These are phyloP conservation scores for Crenichthys baileyi DNA, from an alignment of 2,797 vertebrate genomes.

Conservation along the genomic window DNA sequence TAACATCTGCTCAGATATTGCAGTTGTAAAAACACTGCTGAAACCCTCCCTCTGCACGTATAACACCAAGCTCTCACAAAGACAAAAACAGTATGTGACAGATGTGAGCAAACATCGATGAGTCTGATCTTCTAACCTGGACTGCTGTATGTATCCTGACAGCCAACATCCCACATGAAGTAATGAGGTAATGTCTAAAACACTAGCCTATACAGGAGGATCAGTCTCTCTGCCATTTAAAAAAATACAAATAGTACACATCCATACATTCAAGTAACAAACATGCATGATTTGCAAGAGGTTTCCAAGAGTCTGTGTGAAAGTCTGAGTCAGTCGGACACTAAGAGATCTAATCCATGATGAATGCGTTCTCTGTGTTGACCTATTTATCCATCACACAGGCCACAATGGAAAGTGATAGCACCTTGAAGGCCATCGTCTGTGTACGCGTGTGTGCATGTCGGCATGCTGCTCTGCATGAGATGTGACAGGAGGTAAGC, in stretches of 20 bases:
- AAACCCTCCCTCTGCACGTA: constrained; percentile 25
- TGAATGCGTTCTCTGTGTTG: constrained; percentile 48
- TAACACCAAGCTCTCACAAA: constrained; percentile 20
- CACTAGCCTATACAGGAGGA: constrained; percentile 13
- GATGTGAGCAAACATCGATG: constrained; percentile 40
- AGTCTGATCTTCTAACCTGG: constrained; percentile 45
- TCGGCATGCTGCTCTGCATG: constrained; percentile 20
- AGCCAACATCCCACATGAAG: constrained; percentile 32
- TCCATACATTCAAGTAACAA: constrained; percentile 11
- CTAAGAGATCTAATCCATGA: constrained; percentile 37
- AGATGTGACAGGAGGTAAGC: constrained; percentile 43
- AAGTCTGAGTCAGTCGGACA: constrained; percentile 30
- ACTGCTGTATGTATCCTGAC: constrained; percentile 36
- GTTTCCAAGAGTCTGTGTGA: constrained; percentile 4
- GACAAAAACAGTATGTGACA: constrained; percentile 46
- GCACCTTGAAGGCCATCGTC: constrained; percentile 25
- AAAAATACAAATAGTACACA: constrained; percentile 21
- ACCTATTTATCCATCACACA: constrained; percentile 50
- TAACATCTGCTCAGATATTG: constrained; percentile 14
- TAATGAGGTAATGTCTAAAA: constrained; percentile 39
- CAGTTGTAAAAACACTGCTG: not conserved
- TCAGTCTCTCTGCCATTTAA: constrained; percentile 20
- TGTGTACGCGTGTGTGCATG: constrained; percentile 13
- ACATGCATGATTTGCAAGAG: constrained; percentile 18
- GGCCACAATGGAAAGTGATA: constrained; percentile 33